A percentile compares a stretch with the other conserved stretches of the same genome.
Evolutionary conservation across 2,888 invertebrate species (phyloP).

Genomic region (Plagodis dolabraria): DNA sequence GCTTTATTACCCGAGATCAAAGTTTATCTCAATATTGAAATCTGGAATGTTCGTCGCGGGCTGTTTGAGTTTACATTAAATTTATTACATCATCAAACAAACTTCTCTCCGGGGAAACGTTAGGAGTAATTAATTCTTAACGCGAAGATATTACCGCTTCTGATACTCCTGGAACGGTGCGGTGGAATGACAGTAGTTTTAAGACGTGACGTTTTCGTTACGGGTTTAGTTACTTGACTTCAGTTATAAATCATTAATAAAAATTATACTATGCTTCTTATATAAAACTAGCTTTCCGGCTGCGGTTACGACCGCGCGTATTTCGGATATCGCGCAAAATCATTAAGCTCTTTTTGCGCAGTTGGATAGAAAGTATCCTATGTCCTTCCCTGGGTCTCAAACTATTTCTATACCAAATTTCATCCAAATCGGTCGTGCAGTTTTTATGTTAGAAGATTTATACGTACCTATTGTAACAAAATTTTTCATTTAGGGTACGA

Average conservation of each 20-base stretch:
- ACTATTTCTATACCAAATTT: no score
- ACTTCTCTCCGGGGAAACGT: conserved; percentile 24
- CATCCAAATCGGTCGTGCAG: no score
- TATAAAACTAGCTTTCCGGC: no score
- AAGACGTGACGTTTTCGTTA: conserved; percentile 10
- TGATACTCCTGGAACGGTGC: background rate
- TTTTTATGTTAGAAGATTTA: no score
- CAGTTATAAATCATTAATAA: background rate
- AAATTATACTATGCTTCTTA: background rate
- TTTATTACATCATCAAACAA: conserved; percentile 38
- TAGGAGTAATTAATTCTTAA: conserved; percentile 35
- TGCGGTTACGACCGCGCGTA: no score
- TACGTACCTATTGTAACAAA: no score
- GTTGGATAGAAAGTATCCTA: no score
- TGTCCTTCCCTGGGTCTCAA: no score
- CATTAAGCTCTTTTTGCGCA: no score
- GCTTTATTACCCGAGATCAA: conserved; percentile 31
- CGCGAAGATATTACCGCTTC: conserved; percentile 26
- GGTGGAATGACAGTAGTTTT: conserved; percentile 15
- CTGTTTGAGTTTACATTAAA: conserved; percentile 36
- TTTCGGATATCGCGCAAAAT: no score
- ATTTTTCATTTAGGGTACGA: no score
- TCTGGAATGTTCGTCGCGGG: conserved; percentile 30
- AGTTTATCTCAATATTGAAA: conserved; percentile 36
- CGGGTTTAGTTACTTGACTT: no score